phyloP scores from a whole-genome alignment of 2,113 vertebrate genomes.

The Phoenicopterus ruber region DNA sequence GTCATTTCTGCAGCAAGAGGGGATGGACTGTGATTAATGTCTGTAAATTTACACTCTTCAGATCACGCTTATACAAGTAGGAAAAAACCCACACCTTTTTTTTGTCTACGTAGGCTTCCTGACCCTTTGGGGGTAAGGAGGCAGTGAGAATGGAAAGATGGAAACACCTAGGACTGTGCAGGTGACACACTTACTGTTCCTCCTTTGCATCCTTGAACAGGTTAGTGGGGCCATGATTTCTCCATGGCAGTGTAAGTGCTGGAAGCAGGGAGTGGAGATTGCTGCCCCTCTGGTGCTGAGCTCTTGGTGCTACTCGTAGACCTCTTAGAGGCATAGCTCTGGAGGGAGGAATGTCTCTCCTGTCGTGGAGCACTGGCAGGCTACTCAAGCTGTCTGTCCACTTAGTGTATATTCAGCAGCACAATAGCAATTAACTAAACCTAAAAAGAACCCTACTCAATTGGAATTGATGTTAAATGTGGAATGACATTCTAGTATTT shows the following conservation, averaged over 20 bases:
- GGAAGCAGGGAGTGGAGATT: neutral
- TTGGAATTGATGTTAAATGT: neutral
- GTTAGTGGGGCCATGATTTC: too few species aligned
- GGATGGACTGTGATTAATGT: neutral
- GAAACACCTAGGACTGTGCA: too few species aligned
- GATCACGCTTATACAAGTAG: too few species aligned
- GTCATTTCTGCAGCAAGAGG: neutral
- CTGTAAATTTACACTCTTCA: too few species aligned
- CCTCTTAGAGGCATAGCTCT: neutral
- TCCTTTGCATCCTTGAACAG: neutral
- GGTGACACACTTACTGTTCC: too few species aligned
- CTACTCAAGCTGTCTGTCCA: neutral
- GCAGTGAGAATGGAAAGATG: too few species aligned
- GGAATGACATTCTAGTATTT: neutral
- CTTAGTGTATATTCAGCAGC: neutral
- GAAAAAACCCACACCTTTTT: too few species aligned
- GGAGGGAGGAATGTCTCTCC: neutral
- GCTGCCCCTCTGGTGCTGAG: neutral
- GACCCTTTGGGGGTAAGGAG: too few species aligned
- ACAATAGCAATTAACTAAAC: neutral
- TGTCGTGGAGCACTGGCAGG: too few species aligned
- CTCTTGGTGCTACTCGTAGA: neutral
- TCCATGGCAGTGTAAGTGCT: neutral
- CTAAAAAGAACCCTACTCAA: neutral
- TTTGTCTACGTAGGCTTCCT: too few species aligned